phyloP scores from a whole-genome alignment of 2,113 vertebrate genomes.

The Otus sunia region DNA sequence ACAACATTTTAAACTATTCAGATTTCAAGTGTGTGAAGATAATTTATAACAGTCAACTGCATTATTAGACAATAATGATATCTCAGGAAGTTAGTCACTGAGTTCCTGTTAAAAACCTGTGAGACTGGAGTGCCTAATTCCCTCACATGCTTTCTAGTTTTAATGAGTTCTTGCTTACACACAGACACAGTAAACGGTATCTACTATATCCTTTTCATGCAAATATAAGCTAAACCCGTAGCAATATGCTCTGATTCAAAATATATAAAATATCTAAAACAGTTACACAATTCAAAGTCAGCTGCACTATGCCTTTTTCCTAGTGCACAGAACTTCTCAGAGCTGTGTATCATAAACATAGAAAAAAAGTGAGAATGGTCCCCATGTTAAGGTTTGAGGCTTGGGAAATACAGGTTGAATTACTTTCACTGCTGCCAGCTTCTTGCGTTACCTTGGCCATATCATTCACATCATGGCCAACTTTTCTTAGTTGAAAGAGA shows the following conservation, averaged over 20 bases:
- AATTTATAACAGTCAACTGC: conserved; percentile 22
- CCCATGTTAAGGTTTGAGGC: not conserved
- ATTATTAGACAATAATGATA: conserved; percentile 25
- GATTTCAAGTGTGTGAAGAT: conserved; percentile 37
- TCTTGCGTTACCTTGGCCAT: not conserved
- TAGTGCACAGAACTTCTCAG: not conserved
- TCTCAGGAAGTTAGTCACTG: conserved; percentile 18
- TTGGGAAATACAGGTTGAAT: not conserved
- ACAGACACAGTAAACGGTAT: not conserved
- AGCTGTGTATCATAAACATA: not conserved
- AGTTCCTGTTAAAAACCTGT: conserved; percentile 6
- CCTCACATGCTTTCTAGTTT: not conserved
- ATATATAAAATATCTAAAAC: not conserved
- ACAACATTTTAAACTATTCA: conserved; percentile 36
- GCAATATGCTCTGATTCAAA: not conserved
- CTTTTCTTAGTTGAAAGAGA: not conserved
- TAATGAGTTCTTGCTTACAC: conserved; percentile 17
- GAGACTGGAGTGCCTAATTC: conserved; percentile 17
- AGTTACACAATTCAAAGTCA: not conserved
- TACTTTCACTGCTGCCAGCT: not conserved
- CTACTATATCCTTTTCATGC: not conserved
- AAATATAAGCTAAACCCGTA: not conserved
- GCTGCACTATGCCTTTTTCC: not conserved
- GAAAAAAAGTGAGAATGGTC: not conserved
- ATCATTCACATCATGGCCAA: not conserved